These are phyloP conservation scores for Portevinia maculata DNA, from an alignment of 2,888 invertebrate species.

Conservation along the genomic window DNA sequence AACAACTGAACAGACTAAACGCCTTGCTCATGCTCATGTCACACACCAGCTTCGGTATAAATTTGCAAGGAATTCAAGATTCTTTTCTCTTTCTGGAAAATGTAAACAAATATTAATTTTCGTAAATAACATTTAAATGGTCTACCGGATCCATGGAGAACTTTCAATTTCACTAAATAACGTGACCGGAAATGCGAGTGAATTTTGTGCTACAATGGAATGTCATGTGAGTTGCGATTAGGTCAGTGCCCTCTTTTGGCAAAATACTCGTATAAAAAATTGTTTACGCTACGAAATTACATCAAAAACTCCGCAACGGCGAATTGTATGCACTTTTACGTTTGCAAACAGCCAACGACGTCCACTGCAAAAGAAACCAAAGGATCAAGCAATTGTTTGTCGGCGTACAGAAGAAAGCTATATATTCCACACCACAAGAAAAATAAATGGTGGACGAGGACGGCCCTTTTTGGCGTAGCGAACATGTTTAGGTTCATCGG, in stretches of 20 bases:
- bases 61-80: conserved; percentile 34
- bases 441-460: conserved; percentile 32
- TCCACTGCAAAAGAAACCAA: conserved; percentile 31
- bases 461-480: conserved; percentile 27
- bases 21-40: conserved; percentile 67
- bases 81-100: conserved; percentile 47
- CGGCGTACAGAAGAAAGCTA: conserved; percentile 15
- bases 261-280: background rate
- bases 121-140: conserved; percentile 29
- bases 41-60: conserved; percentile 22
- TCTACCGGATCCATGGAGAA: conserved; percentile 15
- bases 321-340: conserved; percentile 49
- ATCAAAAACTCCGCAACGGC: background rate
- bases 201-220: conserved; percentile 18
- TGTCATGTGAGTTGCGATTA: conserved; percentile 19
- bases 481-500: conserved; percentile 66
- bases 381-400: conserved; percentile 47
- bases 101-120: conserved; percentile 60
- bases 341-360: conserved; percentile 36
- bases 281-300: conserved; percentile 41
- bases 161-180: conserved; percentile 57
- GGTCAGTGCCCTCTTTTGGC: conserved; percentile 41
- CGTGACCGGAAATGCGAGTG: conserved; percentile 62
- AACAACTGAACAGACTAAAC: conserved; percentile 49
- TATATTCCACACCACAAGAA: background rate